Percentiles rank a stretch among this genome's conserved stretches.
phyloP scores from a whole-genome alignment of 2,113 vertebrate genomes.

The Cephalopholis sonnerati region DNA sequence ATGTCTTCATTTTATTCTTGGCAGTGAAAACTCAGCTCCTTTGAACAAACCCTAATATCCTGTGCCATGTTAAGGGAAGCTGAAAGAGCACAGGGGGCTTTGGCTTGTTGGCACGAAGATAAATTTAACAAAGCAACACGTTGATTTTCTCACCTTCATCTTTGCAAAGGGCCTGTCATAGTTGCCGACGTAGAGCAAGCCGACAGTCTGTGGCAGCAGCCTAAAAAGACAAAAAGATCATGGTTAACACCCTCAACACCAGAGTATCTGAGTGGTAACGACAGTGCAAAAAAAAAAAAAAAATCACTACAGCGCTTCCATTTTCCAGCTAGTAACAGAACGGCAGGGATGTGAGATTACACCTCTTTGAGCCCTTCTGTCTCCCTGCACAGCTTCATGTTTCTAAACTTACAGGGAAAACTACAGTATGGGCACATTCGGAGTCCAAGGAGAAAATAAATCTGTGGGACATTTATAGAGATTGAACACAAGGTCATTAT shows the following conservation, averaged over 20 bases:
- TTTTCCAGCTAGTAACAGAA: constrained; percentile 78
- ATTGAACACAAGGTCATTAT: background rate
- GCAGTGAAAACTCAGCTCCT: background rate
- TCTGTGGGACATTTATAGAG: background rate
- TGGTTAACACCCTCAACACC: constrained; percentile 57
- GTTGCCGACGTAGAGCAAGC: constrained; percentile 96
- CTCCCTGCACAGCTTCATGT: constrained; percentile 42
- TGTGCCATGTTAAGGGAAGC: background rate
- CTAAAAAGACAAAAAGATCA: constrained; percentile 85
- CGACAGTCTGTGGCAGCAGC: constrained; percentile 93
- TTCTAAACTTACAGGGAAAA: constrained; percentile 38
- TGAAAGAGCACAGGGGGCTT: constrained; percentile 11
- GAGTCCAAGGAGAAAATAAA: constrained; percentile 20
- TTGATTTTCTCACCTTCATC: constrained; percentile 92
- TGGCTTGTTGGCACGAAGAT: constrained; percentile 2
- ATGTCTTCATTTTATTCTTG: constrained; percentile 5
- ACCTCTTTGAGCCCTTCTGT: constrained; percentile 70
- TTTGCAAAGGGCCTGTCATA: constrained; percentile 96
- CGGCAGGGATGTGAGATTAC: constrained; percentile 69
- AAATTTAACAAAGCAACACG: constrained; percentile 52
- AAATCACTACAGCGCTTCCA: constrained; percentile 45
- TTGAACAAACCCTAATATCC: background rate
- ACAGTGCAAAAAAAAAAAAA: constrained; percentile 25
- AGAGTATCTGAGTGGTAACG: constrained; percentile 37
- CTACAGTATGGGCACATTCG: constrained; percentile 7